Base-by-base conservation (phyloP, 2,888 invertebrate species). In the Julus scandinavius region DNA sequence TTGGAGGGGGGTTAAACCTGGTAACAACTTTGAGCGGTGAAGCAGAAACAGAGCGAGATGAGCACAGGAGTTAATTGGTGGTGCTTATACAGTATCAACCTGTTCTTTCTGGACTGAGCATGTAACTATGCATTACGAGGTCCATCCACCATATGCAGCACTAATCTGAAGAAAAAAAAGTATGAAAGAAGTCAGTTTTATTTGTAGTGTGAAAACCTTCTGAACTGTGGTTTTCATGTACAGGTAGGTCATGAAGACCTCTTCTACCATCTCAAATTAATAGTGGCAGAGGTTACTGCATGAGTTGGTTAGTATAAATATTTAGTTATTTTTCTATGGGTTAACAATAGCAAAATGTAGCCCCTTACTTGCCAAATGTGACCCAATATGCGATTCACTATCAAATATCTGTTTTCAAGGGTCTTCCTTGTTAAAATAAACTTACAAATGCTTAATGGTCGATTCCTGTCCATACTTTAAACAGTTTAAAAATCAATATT, bases 1-100 rank as follows among this genome's bases (percentile, higher is more conserved):
- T 72, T 72, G 9, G 5, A 17, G 29, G 72, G 72, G 20, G n/a
- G 72, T 20, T 72, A 29, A 72, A 72, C n/a, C 72, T 20, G 72
- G 72, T 72, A 29, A 72, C 72, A 72, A 72, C 72, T 72, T 29
- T 29, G 72, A 29, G 72, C 72, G 29, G 20, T 72, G 29, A 9
- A 72, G 72, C 20, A 20, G 72, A 72, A 72, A 20, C 29, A 29
- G 72, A 72, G 72, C 29, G 7, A 72, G 72, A 29, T 72, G 72
- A 72, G 72, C 20, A 17, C 72, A 6, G 72, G 72, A 72, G 72
- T 72, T 72, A 72, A 72, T 72, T 72, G 72, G 5, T 72, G 20
- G 72, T 72, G 41, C 41, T 7, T 20, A 7, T 29, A 72, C 72
- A 72, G n/a, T 72, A 72, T 72, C 72, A 72, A 72, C 72, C 72